These are phyloP conservation scores for Jaculus jaculus DNA, from an alignment of 2,113 vertebrate species.

Conservation along the genomic window DNA sequence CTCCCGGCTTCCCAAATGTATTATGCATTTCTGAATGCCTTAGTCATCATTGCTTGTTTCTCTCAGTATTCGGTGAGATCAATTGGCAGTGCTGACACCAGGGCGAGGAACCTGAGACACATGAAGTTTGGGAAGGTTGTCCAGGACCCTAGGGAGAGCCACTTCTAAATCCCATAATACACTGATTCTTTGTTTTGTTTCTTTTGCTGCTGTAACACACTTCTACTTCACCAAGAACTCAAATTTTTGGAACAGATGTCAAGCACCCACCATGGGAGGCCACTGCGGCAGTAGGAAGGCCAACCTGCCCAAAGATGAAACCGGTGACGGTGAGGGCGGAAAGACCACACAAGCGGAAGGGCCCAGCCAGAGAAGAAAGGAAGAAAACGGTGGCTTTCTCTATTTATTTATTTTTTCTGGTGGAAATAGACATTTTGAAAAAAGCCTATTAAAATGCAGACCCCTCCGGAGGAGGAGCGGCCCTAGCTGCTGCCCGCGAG, in stretches of 20 bases:
- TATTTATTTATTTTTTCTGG: background rate
- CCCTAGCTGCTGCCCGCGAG: background rate
- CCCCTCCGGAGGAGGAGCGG: background rate
- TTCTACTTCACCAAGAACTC: background rate
- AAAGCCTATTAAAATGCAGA: constrained; percentile 5
- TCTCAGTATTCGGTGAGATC: background rate
- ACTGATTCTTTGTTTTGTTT: background rate
- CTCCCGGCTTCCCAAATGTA: background rate
- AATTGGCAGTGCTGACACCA: background rate
- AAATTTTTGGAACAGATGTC: background rate
- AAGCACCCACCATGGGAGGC: background rate
- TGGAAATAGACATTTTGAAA: background rate
- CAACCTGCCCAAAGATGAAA: background rate
- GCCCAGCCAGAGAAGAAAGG: background rate
- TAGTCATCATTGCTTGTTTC: background rate
- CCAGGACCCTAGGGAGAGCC: background rate
- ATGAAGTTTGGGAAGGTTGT: too few relatives aligned
- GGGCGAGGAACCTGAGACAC: background rate
- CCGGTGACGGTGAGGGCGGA: background rate
- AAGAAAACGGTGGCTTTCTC: background rate
- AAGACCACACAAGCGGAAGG: background rate
- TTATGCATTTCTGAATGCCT: background rate
- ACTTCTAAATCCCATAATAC: background rate
- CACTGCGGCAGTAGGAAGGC: background rate
- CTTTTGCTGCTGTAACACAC: background rate